Evolutionary conservation across 1,140 invertebrate species (phyloP).

Genomic region (Carcinoscorpius rotundicauda): DNA sequence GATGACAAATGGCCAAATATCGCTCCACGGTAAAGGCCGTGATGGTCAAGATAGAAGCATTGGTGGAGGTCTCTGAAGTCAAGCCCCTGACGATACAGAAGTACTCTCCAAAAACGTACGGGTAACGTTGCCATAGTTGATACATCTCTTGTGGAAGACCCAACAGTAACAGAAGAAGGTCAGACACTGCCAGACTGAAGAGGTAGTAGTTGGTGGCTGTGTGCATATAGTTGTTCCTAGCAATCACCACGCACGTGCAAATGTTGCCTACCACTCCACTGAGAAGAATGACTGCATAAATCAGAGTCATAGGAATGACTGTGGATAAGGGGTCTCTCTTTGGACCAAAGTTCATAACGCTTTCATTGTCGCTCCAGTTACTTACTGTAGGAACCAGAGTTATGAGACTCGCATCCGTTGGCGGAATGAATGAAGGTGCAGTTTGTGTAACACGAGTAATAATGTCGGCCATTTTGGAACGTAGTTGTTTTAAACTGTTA

Average conservation of each 20-base stretch:
- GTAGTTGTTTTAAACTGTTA: too few species aligned
- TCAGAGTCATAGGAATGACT: slow-evolving; percentile 35
- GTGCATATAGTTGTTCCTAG: slow-evolving; percentile 42
- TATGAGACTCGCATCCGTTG: too few species aligned
- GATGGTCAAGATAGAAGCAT: slow-evolving; percentile 84
- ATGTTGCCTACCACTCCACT: slow-evolving; percentile 45
- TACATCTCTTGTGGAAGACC: slow-evolving; percentile 71
- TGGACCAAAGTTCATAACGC: too few species aligned
- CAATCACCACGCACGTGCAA: slow-evolving; percentile 46
- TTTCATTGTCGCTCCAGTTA: too few species aligned
- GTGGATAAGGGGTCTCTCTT: too few species aligned
- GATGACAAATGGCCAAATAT: slow-evolving; percentile 87
- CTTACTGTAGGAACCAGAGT: too few species aligned
- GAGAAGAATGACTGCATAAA: slow-evolving; percentile 40
- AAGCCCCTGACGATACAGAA: slow-evolving; percentile 75
- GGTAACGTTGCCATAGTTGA: slow-evolving; percentile 64
- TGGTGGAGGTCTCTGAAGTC: slow-evolving; percentile 76
- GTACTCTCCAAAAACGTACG: slow-evolving; percentile 70
- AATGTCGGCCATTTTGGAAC: too few species aligned
- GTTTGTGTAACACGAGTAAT: too few species aligned
- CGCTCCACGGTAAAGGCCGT: slow-evolving; percentile 88
- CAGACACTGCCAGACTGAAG: slow-evolving; percentile 82
- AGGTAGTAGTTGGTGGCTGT: slow-evolving; percentile 75
- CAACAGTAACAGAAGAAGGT: slow-evolving; percentile 62
- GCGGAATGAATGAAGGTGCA: too few species aligned